phyloP scores from a whole-genome alignment of 2,888 invertebrate species.

The Orthosia cruda region DNA sequence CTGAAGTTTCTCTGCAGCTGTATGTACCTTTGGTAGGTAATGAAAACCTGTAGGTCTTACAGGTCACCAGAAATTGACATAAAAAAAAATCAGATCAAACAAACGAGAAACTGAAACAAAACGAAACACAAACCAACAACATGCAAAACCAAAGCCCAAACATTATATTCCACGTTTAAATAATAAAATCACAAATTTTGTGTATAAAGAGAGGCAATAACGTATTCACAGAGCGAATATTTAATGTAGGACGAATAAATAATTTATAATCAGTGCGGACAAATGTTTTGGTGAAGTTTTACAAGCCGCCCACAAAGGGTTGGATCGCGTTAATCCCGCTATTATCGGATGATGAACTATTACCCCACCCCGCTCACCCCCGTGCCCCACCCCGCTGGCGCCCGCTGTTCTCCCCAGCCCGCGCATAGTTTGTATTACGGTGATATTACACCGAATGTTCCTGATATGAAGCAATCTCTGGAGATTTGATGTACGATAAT shows the following conservation, averaged over 20 bases:
- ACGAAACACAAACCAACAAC: slow-evolving; percentile 4
- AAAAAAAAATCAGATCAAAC: neutral
- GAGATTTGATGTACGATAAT: slow-evolving; percentile 74
- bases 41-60: no score
- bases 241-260: slow-evolving; percentile 78
- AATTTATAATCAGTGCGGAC: slow-evolving; percentile 75
- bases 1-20: no score
- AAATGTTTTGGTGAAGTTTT: slow-evolving; percentile 88
- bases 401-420: slow-evolving; percentile 36
- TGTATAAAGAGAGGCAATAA: slow-evolving; percentile 64
- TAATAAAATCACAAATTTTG: slow-evolving; percentile 43
- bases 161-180: slow-evolving; percentile 25
- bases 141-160: slow-evolving; percentile 23
- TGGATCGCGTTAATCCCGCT: slow-evolving; percentile 87
- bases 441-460: slow-evolving; percentile 87
- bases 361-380: slow-evolving; percentile 67
- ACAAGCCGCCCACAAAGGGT: slow-evolving; percentile 89
- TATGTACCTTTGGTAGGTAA: no score
- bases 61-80: no score
- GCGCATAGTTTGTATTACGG: slow-evolving; percentile 69
- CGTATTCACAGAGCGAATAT: slow-evolving; percentile 78
- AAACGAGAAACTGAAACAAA: slow-evolving; percentile 20
- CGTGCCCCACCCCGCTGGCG: slow-evolving; percentile 43
- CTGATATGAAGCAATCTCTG: slow-evolving; percentile 70
- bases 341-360: slow-evolving; percentile 88